Base-by-base conservation (phyloP, 2,113 vertebrate species). In the Pipra filicauda region DNA sequence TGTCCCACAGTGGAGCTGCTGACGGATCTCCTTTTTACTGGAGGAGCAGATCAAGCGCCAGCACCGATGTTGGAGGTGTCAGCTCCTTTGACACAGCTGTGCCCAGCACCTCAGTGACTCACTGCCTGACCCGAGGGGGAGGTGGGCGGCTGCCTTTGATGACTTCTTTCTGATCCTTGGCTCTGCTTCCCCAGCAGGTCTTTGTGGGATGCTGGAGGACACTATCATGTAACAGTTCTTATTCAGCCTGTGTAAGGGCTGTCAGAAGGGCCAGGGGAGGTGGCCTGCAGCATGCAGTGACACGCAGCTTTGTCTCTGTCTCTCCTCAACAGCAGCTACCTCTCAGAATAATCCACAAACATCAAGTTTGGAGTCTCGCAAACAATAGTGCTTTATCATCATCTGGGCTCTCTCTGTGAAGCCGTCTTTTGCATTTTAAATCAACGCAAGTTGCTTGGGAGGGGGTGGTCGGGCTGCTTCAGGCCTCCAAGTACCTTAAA, bases 341-440 rank as follows among this genome's bases (percentile, higher is more conserved):
- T 92, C 95, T 95, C 92, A 67, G 92, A 87, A 81, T 81, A 95
- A 84, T 72, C 94, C 7, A 0, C 88, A 89, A 96, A 91, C 79
- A 81, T 66, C 26, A 26, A 71, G 88, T 93, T 95, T 84, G 95
- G 95, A 91, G 85, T 66, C 88, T 72, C 5, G 27, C 85, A 84
- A 88, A 95, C 83, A 96, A 94, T 86, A 35, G 88, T 8, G 69
- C 96, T 97, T 96, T 96, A 95, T 96, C 90, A 89, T 95, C 90
- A 95, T 78, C 65, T 83, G 65, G 52, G 73, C 83, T 57, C 95
- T 92, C 93, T 91, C 95, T 96, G 82, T 93, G 93, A 95, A 94
- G 95, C 90, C 0, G 12, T 31, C 73, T 76, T 84, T 92, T 91
- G 93, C 95, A 91, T 96, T 96, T 91, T 65, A 96, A 96, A 96